Conservation (phyloP, 2,888 invertebrate species). For the Apoderus coryli region DNA sequence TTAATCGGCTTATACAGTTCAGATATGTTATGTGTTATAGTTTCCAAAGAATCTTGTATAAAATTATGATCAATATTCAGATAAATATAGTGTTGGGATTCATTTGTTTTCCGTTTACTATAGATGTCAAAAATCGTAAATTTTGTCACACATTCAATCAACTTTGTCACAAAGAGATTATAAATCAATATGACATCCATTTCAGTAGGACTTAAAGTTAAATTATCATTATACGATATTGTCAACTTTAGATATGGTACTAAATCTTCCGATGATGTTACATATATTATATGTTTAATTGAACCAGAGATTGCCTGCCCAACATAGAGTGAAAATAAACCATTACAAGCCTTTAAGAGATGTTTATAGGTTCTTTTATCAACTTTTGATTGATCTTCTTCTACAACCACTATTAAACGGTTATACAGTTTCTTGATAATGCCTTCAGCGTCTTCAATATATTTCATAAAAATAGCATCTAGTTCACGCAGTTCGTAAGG, state of each 20-base stretch:
- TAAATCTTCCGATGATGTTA: slow-evolving; percentile 36
- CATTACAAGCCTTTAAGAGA: slow-evolving; percentile 22
- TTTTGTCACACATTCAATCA: slow-evolving; percentile 16
- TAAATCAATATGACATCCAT: slow-evolving; percentile 41
- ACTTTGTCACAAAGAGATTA: slow-evolving; percentile 37
- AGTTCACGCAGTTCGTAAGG: slow-evolving; percentile 21
- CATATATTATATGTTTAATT: slow-evolving; percentile 44
- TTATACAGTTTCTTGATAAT: slow-evolving; percentile 22
- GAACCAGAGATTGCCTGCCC: slow-evolving; percentile 52
- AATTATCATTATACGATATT: slow-evolving; percentile 19
- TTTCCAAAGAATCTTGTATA: slow-evolving; percentile 35
- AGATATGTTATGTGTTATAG: slow-evolving; percentile 38
- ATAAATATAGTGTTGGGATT: slow-evolving; percentile 19
- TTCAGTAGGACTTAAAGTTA: slow-evolving; percentile 43
- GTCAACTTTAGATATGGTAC: slow-evolving; percentile 47
- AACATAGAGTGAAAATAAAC: slow-evolving; percentile 44
- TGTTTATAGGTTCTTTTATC: slow-evolving; percentile 12
- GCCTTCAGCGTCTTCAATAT: slow-evolving; percentile 18
- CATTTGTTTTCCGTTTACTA: slow-evolving; percentile 18
- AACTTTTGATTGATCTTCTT: slow-evolving; percentile 18
- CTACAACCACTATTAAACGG: slow-evolving; percentile 18
- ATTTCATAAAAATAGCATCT: slow-evolving; percentile 19
- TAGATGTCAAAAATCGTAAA: slow-evolving; percentile 20
- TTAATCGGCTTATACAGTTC: slow-evolving; percentile 41
- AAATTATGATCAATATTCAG: slow-evolving; percentile 25